Conservation (phyloP, 2,113 vertebrate species). For the Oreochromis aureus region DNA sequence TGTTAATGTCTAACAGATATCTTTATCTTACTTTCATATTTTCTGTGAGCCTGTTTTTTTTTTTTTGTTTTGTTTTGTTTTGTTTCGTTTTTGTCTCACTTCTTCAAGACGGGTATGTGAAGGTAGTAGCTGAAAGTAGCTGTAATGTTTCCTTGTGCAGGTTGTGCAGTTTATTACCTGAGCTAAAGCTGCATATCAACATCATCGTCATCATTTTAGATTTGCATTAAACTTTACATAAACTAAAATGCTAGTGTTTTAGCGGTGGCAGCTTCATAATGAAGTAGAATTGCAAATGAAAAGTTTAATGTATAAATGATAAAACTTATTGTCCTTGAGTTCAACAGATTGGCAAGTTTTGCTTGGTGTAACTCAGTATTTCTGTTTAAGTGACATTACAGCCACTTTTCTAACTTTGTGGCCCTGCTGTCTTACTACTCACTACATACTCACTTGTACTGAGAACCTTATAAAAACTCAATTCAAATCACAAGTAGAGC, state of each 20-base stretch:
- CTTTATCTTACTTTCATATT: neutral
- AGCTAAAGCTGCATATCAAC: neutral
- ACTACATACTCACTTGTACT: neutral
- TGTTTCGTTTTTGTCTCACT: too few relatives aligned
- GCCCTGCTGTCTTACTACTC: neutral
- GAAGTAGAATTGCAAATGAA: neutral
- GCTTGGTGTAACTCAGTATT: neutral
- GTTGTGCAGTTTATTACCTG: neutral
- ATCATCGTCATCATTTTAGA: neutral
- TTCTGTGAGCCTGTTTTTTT: neutral
- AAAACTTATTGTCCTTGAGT: neutral
- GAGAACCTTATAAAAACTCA: neutral
- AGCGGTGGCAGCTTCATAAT: neutral
- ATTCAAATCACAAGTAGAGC: neutral
- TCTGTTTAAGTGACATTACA: neutral
- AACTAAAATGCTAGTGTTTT: neutral
- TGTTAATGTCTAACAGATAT: neutral
- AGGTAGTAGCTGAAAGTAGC: neutral
- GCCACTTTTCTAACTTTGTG: neutral
- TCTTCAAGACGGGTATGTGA: neutral
- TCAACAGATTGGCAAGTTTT: neutral
- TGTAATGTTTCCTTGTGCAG: neutral
- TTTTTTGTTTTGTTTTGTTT: accelerated
- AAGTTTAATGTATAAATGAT: neutral
- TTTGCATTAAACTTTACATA: neutral